Evolutionary conservation across 2,113 vertebrate genomes (phyloP), one percentile per base, ranked within the genome.

Genomic region (Bos indicus): DNA sequence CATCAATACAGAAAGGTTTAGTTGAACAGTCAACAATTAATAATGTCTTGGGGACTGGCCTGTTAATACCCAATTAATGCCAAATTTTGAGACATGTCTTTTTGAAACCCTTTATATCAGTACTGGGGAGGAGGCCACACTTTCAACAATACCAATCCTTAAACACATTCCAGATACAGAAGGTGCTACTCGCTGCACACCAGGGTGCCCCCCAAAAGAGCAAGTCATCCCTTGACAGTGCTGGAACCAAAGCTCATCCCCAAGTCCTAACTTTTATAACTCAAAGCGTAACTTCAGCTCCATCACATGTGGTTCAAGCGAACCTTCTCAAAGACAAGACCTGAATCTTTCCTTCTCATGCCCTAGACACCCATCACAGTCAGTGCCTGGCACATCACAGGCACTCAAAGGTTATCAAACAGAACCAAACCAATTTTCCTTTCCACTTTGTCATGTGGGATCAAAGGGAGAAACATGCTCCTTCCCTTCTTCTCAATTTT

Each of bases 1-100:
- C 57, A 64, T 33, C 26, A 57, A 52, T 30, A 89, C 25, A 94
- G 0, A 23, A 78, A 84, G 25, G 2, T 21, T 28, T 46, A 74
- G 62, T 59, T 89, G 64, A 87, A 95, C 92, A 98, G 59, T 96
- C 89, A 89, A 86, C 26, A 48, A 95, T 2, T 25, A 95, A 81
- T 23, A 64, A 71, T n/a, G 8, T 56, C 81, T 93, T 91, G 92
- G 78, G 84, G 84, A 96, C 91, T 59, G 15, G 64, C 67, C 48
- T 96, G 84, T 94, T 95, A 97, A 96, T 25, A 84, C 2, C 94
- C 71, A 94, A 95, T 85, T 95, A 97, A 96, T 6, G 77, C 10
- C 91, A 95, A 85, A n/a, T 71, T 94, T 91, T 91, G 54, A 2
- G 12, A 54, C 14, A 92, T 83, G 60, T 33, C 77, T 96, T 78